Base-by-base conservation (phyloP, 2,113 vertebrate genomes). In the Amblyornis subalaris region DNA sequence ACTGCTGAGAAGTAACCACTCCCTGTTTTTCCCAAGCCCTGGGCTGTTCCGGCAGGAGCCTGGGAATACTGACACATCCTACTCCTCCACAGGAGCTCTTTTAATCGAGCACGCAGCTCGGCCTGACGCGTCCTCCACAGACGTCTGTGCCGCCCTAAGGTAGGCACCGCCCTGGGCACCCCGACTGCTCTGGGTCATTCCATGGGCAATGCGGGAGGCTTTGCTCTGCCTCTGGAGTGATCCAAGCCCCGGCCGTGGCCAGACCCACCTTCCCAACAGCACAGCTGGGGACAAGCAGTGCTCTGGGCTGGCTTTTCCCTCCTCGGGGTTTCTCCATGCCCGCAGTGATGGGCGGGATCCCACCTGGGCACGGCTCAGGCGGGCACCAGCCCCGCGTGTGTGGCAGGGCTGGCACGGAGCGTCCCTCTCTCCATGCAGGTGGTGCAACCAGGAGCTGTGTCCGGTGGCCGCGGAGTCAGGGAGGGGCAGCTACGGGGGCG, bases 371-470 rank as follows among this genome's bases (percentile, higher is more conserved):
- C 40, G 16, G 7, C 44, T 33, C 23, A 3, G 26, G n/a, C 0
- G 22, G 60, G 33, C 54, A 22, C 4, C 31, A 9, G 44, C 26
- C 2, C 45, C 2, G 22, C 4, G 45, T 14, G 57, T 1, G 2
- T 2, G 8, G 24, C 1, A 1, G 21, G 28, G 6, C 40, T 10
- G 2, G 3, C 57, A 19, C 48, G 21, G 38, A 19, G 78, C 7
- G 1, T 14, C 5, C n/a, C 33, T 2, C 53, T 83, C 44, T 40
- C 51, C 21, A 8, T 53, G 14, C 96, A 99, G 98, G 93, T 99
- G 98, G 98, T 98, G 98, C 91, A 93, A 96, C 60, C 98, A 97
- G 61, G 98, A 99, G 66, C 82, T 98, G 72, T 98, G 98, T 80
- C 98, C 97, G 0, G 97, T 98, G 74, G 93, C 86, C 47, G 62